Evolutionary conservation across 2,797 vertebrate species (phyloP).

Genomic region (Otolemur crassicaudatus): DNA sequence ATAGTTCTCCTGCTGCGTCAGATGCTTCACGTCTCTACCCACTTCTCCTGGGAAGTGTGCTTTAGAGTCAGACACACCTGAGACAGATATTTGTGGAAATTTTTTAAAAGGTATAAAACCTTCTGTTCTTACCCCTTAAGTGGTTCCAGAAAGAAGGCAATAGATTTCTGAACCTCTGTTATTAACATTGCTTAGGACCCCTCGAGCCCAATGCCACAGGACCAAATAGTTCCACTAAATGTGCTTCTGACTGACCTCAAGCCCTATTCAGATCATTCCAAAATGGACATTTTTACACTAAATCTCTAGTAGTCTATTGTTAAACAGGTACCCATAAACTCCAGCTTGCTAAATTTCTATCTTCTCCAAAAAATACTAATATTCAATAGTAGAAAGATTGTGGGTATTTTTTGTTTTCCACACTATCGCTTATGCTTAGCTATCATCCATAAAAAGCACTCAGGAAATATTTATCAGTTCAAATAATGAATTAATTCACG

Average conservation of each 20-base stretch:
- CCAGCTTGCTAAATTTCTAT: background rate
- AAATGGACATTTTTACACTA: background rate
- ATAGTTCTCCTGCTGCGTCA: background rate
- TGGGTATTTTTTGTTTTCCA: background rate
- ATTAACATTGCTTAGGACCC: background rate
- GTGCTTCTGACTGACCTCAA: background rate
- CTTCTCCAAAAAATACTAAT: background rate
- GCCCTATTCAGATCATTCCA: background rate
- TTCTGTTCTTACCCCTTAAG: background rate
- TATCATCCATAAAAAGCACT: background rate
- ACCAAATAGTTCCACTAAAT: background rate
- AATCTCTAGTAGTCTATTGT: background rate
- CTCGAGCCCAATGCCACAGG: background rate
- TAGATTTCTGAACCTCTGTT: background rate
- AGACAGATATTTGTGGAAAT: background rate
- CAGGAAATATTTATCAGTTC: background rate
- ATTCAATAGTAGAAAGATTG: background rate
- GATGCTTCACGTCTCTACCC: background rate
- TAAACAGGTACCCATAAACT: background rate
- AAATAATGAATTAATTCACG: background rate
- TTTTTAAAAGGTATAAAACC: slow-evolving; percentile 25
- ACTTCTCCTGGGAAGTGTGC: slow-evolving; percentile 1
- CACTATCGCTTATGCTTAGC: background rate
- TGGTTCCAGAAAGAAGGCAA: background rate
- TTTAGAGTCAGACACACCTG: background rate